Base-by-base conservation (phyloP, 2,113 vertebrate genomes). In the Cebus imitator region DNA sequence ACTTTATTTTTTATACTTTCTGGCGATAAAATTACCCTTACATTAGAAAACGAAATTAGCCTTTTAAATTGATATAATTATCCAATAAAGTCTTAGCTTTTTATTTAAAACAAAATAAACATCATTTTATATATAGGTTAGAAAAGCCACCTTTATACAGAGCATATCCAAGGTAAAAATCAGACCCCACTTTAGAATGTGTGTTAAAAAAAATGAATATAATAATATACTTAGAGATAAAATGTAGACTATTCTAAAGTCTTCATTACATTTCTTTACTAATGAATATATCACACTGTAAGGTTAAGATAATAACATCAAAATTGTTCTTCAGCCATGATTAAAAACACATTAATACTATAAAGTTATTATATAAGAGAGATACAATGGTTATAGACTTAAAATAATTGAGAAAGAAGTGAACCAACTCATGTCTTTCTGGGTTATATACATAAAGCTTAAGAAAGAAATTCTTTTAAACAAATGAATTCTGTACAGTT, bases 121-220 rank as follows among this genome's bases (percentile, higher is more conserved):
- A 94, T 32, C 17, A 87, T 93, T 95, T 85, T 95, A 88, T 75
- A 84, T 45, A 79, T 50, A 93, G 57, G 40, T 40, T 94, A 90
- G 72, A 96, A 95, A 97, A 97, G 96, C 64, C 96, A 98, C 96
- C 97, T 97, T 98, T 97, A 97, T 97, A 98, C 97, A 97, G 97
- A 98, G 97, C 98, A 96, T 90, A 97, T 52, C 37, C 81, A 95
- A 90, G 64, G 90, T 89, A 95, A 96, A 97, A 93, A 78, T 80
- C 64, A 87, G 78, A 82, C 5, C 5, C 52, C 30, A 79, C 8
- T 97, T 95, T 43, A 95, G 40, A 94, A 55, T 72, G 25, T 72
- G 30, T 88, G 43, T 61, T 95, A 58, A 96, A 90, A 96, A 5
- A 95, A 96, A 90, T 23, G 2, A 91, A 68, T 32, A 35, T 52